Base-by-base conservation (phyloP, 2,888 invertebrate genomes). In the Heliconius ismenius region DNA sequence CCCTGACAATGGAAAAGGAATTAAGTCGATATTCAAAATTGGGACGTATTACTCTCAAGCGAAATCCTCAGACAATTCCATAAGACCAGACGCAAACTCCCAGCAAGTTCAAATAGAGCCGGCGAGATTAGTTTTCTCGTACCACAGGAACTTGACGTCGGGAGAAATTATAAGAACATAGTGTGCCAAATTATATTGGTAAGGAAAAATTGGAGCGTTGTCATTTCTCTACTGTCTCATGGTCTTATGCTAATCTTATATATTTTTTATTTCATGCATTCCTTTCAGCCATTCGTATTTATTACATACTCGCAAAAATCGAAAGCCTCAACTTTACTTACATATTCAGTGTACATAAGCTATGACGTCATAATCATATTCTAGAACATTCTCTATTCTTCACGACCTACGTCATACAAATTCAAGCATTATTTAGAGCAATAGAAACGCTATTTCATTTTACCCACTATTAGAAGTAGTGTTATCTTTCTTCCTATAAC, bases 91-190 rank as follows among this genome's bases (percentile, higher is more conserved):
- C 80, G 94, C 94, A 2, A 93, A 93, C 81, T 92, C 92, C 24
- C 93, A 93, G 82, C 92, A 93, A 89, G 92, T 93, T 68, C 90
- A 91, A 84, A 92, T 94, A 78, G 93, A 94, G 75, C 94, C 94
- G 36, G 93, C 93, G 81, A 87, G 92, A 83, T 85, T 92, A 81
- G 86, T 86, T 76, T 89, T 84, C 84, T 89, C 92, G 80, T 92
- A 89, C 83, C 91, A 89, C 86, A 91, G 91, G 87, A 94, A 94
- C 85, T 84, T 91, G 82, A 92, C 93, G 73, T 88, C 85, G 77
- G 91, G 89, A 78, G 88, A 88, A 79, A 80, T 86, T 78, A 81
- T 87, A 83, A 89, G 86, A 84, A 90, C 87, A 83, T 91, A 84
- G 83, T 81, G 89, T 89, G 89, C 88, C 89, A 90, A 87, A 85